These are phyloP conservation scores for Hippasteria phrygiana DNA, from an alignment of 53 echinoderm and acorn worm species.

Conservation along the genomic window DNA sequence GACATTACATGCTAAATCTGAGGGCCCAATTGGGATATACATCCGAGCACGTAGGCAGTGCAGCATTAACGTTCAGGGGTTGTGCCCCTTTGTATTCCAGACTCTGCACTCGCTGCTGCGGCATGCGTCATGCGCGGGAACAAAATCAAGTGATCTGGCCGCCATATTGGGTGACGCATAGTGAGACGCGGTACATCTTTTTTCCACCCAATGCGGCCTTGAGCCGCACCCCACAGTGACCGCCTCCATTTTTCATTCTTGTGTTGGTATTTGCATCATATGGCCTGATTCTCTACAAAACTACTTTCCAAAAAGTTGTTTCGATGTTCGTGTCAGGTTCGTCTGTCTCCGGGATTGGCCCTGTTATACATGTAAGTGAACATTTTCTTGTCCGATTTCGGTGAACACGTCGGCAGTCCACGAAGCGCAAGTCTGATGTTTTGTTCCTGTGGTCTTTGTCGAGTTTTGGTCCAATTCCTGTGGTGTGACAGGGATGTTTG, in stretches of 20 bases:
- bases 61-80: conserved; percentile 21
- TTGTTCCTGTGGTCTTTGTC: not conserved
- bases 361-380: not conserved
- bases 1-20: not conserved
- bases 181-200: conserved; percentile 50
- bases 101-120: conserved; percentile 5
- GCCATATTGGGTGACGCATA: conserved; percentile 64
- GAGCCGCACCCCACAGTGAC: not conserved
- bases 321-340: no score
- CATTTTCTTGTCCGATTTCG: not conserved
- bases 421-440: not conserved
- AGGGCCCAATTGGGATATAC: not conserved
- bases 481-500: not conserved
- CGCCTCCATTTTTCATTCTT: not conserved
- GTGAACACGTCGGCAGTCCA: not conserved
- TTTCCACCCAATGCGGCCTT: not conserved
- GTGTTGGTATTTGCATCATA: not conserved
- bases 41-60: not conserved
- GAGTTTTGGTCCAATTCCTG: not conserved
- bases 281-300: not conserved
- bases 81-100: conserved; percentile 41
- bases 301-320: no score
- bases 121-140: conserved; percentile 56
- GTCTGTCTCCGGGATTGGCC: not conserved
- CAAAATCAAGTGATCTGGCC: conserved; percentile 33